Conservation (phyloP, 2,888 invertebrate species). For the Auanema sp. region DNA sequence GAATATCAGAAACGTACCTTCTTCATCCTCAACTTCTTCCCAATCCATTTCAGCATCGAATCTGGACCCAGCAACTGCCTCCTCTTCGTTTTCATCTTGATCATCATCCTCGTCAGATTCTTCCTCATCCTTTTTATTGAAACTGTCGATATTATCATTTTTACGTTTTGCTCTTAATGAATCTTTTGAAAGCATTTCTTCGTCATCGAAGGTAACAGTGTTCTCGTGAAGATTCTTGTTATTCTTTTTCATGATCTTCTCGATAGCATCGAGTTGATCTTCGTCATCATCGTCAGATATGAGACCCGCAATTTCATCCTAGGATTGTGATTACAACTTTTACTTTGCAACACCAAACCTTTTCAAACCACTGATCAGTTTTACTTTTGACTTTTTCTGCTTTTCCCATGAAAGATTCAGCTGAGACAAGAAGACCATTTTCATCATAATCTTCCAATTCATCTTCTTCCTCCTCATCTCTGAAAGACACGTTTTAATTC, state of each 20-base stretch:
- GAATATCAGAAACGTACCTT: neutral
- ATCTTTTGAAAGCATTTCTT: conserved; percentile 12
- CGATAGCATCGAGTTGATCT: conserved; percentile 72
- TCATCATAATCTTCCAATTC: conserved; percentile 40
- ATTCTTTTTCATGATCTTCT: conserved; percentile 49
- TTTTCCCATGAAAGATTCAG: conserved; percentile 69
- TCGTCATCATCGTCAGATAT: conserved; percentile 81
- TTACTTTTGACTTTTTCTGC: conserved; percentile 69
- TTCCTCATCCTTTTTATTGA: conserved; percentile 30
- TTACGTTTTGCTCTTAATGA: conserved; percentile 38
- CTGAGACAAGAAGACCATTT: conserved; percentile 46
- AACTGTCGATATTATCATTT: conserved; percentile 64
- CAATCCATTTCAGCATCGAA: conserved; percentile 37
- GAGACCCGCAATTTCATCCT: conserved; percentile 78
- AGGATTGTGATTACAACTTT: neutral
- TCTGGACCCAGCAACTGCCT: conserved; percentile 10
- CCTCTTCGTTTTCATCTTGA: conserved; percentile 20
- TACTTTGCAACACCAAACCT: conserved; percentile 64
- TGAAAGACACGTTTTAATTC: too few relatives aligned
- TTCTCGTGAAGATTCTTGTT: conserved; percentile 35
- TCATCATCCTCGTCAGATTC: conserved; percentile 16
- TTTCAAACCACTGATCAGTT: conserved; percentile 84
- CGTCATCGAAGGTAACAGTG: conserved; percentile 47
- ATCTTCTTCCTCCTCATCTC: conserved; percentile 19
- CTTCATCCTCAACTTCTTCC: conserved; percentile 38